Evolutionary conservation across 2,113 vertebrate species (phyloP).

Genomic region (Pseudopipra pipra): DNA sequence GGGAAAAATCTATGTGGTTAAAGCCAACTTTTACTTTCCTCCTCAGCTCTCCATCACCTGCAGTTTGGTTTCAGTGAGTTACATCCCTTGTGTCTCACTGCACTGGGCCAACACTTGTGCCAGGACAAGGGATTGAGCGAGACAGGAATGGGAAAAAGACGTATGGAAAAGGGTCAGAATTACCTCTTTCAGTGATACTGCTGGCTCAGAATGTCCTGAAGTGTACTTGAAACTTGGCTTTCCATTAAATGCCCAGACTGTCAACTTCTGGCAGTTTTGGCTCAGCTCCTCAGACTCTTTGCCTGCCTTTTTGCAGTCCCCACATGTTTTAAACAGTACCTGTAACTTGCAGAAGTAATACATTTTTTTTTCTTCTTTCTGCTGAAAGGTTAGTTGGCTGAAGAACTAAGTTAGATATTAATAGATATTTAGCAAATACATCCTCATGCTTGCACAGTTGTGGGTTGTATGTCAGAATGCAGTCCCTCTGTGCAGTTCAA

Average conservation of each 20-base stretch:
- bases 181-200: background rate
- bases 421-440: background rate
- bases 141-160: background rate
- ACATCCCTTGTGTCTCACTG: background rate
- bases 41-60: background rate
- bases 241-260: background rate
- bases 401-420: background rate
- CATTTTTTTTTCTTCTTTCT: background rate
- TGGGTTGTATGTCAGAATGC: background rate
- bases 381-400: background rate
- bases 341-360: background rate
- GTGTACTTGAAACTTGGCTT: background rate
- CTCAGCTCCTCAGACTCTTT: background rate
- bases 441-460: background rate
- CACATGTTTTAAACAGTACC: background rate
- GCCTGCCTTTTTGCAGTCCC: fast-evolving
- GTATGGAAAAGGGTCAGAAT: background rate
- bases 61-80: background rate
- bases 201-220: background rate
- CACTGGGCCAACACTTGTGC: background rate
- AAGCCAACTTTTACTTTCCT: background rate
- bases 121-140: background rate
- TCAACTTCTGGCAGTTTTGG: background rate
- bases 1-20: background rate
- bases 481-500: background rate